A percentile compares a stretch with the other conserved stretches of the same genome.
phyloP scores from a whole-genome alignment of 1,140 invertebrate genomes.

The Olivierus martensii region DNA sequence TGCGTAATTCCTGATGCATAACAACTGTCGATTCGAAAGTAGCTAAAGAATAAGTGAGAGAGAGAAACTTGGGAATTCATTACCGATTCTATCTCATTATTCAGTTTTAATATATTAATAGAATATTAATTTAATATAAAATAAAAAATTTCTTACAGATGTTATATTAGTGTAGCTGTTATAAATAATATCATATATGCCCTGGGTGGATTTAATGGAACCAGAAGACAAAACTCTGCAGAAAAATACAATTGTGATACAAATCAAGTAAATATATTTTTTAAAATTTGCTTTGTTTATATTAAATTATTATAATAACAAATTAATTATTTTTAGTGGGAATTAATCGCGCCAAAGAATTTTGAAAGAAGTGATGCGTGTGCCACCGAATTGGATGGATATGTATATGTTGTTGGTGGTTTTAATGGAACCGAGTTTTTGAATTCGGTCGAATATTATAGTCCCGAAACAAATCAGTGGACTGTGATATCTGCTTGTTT shows the following conservation, averaged over 20 bases:
- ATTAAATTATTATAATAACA: neutral
- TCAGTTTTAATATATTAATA: no score
- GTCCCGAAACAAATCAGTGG: slow-evolving; percentile 72
- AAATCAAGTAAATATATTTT: slow-evolving; percentile 24
- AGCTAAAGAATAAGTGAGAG: no score
- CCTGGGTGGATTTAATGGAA: slow-evolving; percentile 39
- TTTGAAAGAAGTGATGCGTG: slow-evolving; percentile 26
- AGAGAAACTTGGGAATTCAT: no score
- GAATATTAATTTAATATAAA: no score
- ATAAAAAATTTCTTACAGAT: no score
- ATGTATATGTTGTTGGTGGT: slow-evolving; percentile 66
- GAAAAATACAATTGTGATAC: slow-evolving; percentile 30
- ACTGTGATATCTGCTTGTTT: slow-evolving; percentile 59
- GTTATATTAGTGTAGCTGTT: slow-evolving; percentile 62
- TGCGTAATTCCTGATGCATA: no score
- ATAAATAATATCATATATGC: slow-evolving; percentile 36
- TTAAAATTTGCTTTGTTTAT: neutral
- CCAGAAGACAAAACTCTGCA: slow-evolving; percentile 33
- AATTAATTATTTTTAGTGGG: neutral
- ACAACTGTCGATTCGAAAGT: no score
- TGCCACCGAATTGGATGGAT: slow-evolving; percentile 33
- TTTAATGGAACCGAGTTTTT: slow-evolving; percentile 82
- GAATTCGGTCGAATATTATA: slow-evolving; percentile 70
- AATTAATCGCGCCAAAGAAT: slow-evolving; percentile 25
- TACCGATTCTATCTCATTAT: no score